A percentile compares a stretch with the other conserved stretches of the same genome.
Evolutionary conservation across 92 coral and sea anemone genomes (phyloP).

Genomic region (Siderastrea radians): DNA sequence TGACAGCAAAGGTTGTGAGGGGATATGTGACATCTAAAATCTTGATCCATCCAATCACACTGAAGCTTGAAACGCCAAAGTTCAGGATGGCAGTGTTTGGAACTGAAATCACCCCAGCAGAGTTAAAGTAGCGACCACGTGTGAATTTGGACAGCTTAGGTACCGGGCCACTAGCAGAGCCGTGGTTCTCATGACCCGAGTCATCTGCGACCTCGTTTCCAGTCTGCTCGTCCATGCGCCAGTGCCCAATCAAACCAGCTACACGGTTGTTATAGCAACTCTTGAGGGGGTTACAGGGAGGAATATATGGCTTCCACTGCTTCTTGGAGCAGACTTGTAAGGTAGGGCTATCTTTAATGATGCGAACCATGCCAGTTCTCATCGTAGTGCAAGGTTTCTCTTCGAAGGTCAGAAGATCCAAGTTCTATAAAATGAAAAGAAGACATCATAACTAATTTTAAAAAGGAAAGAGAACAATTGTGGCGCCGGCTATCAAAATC

Average conservation of each 20-base stretch:
- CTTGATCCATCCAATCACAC: conserved; percentile 72
- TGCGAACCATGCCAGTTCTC: conserved; percentile 49
- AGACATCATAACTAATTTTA: too few species aligned
- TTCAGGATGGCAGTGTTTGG: conserved; percentile 43
- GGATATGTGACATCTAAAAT: conserved; percentile 70
- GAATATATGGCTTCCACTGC: conserved; percentile 45
- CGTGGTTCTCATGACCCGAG: conserved; percentile 76
- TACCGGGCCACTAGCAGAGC: conserved; percentile 49
- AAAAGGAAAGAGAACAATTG: too few species aligned
- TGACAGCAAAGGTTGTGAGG: conserved; percentile 72
- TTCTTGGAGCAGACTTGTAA: conserved; percentile 50
- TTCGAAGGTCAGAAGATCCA: conserved; percentile 16
- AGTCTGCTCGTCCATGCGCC: conserved; percentile 82
- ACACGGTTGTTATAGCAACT: conserved; percentile 44
- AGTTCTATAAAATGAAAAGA: too few species aligned
- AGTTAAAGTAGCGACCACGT: conserved; percentile 70
- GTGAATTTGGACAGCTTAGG: conserved; percentile 66
- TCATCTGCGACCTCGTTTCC: conserved; percentile 75
- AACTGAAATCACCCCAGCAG: conserved; percentile 50
- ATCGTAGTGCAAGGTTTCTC: conserved; percentile 59
- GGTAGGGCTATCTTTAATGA: neutral
- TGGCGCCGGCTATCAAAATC: too few species aligned
- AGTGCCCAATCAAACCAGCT: conserved; percentile 62
- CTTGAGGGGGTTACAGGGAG: conserved; percentile 1
- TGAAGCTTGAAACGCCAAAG: conserved; percentile 67